Base-by-base conservation (phyloP, 2,888 invertebrate species). In the Eupithecia abbreviata region DNA sequence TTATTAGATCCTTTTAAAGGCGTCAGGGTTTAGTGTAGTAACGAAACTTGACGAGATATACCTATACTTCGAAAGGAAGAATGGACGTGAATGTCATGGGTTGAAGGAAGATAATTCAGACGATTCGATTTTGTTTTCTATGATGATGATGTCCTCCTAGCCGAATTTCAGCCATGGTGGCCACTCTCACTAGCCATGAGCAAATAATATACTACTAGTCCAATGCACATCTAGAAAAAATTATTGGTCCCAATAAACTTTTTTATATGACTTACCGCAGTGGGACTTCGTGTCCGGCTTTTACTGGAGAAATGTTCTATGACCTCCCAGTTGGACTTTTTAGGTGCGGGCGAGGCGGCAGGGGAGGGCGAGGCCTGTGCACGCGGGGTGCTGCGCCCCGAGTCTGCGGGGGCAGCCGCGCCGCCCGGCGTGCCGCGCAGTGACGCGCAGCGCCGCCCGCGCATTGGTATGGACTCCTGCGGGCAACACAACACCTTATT, bases 261-360 rank as follows among this genome's bases (percentile, higher is more conserved):
- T 10, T 18, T 13, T 66, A 7, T 6, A 42, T 81, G 15, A 93
- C 93, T 91, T 82, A 95, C 95, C 69, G 92, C 83, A 55, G 93
- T 92, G 2, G 93, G 96, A 87, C 96, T 95, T 79, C 95, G 96
- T 84, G 96, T 96, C 45, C 79, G 71, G 84, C 88, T 94, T 81
- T 96, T 95, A 86, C 94, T 96, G 47, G 96, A 96, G 92, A 97
- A 98, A 92, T 98, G 98, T 90, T 98, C 98, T 86, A 98, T 98
- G 83, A 98, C 98, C 90, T 98, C 98, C 98, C 98, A 98, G 93
- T 98, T 98, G 85, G 98, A 98, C 90, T 98, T 98, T 90, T 96
- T 96, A 4, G 96, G 96, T 3, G 96, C 96, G 41, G 92, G 91
- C 0, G 92, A 90, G 67, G 89, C 92, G 0, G 96, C 96, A 68